Percentiles rank a stretch among this genome's conserved stretches.
Evolutionary conservation across 2,113 vertebrate genomes (phyloP).

Genomic region (Nerophis ophidion): DNA sequence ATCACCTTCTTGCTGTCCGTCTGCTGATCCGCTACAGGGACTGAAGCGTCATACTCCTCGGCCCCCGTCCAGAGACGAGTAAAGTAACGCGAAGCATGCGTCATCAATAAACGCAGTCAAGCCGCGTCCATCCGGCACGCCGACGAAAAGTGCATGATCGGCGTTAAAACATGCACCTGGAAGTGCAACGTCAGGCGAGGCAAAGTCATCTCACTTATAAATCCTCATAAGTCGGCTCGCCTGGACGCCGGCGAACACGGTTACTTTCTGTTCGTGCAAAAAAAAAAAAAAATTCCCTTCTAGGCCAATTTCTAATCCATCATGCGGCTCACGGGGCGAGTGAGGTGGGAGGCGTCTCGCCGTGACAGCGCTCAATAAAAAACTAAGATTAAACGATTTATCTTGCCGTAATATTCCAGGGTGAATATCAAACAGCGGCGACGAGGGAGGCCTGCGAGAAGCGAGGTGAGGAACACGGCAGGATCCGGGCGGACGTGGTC

Average conservation of each 20-base stretch:
- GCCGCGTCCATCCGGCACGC: not conserved
- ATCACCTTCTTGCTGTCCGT: too few relatives aligned
- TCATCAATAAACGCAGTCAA: not conserved
- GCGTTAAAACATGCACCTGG: not conserved
- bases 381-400: slow-evolving; percentile 63
- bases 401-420: slow-evolving; percentile 59
- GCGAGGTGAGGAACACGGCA: slow-evolving; percentile 55
- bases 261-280: slow-evolving; percentile 43
- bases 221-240: slow-evolving; percentile 12
- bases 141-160: not conserved
- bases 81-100: not conserved
- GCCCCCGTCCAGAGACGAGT: too few relatives aligned
- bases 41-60: too few relatives aligned
- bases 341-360: slow-evolving; percentile 20
- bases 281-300: slow-evolving; percentile 26
- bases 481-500: slow-evolving; percentile 29
- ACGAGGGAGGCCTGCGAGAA: slow-evolving; percentile 50
- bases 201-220: slow-evolving; percentile 34
- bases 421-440: slow-evolving; percentile 61
- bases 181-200: slow-evolving; percentile 27
- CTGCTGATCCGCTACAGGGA: too few relatives aligned
- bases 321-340: slow-evolving; percentile 34
- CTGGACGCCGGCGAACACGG: slow-evolving; percentile 21
- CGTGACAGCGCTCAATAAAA: slow-evolving; percentile 55
- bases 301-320: slow-evolving; percentile 57